Evolutionary conservation across 2,888 invertebrate species (phyloP), one percentile per base, ranked within the genome.

Genomic region (Mactromeris polynyma): DNA sequence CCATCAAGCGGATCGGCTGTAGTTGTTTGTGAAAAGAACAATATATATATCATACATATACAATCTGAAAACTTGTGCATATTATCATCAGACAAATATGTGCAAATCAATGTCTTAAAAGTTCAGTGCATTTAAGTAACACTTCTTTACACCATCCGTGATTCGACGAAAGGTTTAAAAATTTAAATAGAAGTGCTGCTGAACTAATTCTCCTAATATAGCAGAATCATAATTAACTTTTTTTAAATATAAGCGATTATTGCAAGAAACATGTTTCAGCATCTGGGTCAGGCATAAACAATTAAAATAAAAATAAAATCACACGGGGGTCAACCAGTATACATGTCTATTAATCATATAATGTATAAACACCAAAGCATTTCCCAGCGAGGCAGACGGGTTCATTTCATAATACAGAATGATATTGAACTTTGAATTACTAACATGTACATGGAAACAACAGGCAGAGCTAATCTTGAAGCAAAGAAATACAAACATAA

Each of bases 11-110:
- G 78, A 77, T 87, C 83, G 81, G 54, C 82, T 82, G 86, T 87
- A 82, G 46, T 54, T 42, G 81, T 86, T 73, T 69, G 86, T 87
- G 86, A 87, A 87, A 87, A 87, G 78, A 87, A 81, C 36, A 81
- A 86, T 77, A 73, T 73, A 73, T 26, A 73, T 73, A 81, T 73
- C 77, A 84, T 46, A 84, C 84, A 84, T 84, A 36, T 84, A 84
- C 38, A 77, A 78, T 84, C 78, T 54, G 31, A 84, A 81, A 84
- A 54, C 51, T 40, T 84, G 84, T 78, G 78, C 84, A 84, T 84
- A 51, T 54, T 33, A 19, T 73, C 73, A 73, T 73, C 73, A 73
- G 73, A 73, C 73, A 73, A 33, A 73, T 64, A 64, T 64, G 73
- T 73, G 73, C 19, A 33, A 33, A 73, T 33, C 73, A 73, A 73